Evolutionary conservation across 1,140 invertebrate genomes (phyloP).

Genomic region (Drosophila yakuba): DNA sequence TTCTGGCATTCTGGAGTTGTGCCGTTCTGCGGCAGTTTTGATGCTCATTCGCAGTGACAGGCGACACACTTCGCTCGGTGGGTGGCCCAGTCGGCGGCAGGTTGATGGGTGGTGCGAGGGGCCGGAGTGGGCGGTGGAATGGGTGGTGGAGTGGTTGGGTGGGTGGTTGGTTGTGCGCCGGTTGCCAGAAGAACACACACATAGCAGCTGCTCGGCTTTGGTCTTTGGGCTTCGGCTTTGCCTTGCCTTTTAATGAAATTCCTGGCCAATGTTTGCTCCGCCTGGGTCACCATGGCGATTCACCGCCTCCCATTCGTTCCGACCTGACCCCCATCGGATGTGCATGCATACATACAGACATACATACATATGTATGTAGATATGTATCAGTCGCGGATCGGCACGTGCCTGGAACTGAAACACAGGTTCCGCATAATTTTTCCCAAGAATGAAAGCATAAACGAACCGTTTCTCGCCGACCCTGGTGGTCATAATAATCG

Average conservation of each 20-base stretch:
- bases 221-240: constrained; percentile 3
- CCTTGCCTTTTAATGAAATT: constrained; percentile 73
- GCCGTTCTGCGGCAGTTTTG: constrained; percentile 49
- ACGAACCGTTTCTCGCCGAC: constrained; percentile 61
- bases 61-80: constrained; percentile 71
- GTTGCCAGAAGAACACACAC: constrained; percentile 47
- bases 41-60: constrained; percentile 77
- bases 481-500: constrained; percentile 59
- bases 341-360: neutral
- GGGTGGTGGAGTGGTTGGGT: neutral
- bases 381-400: constrained; percentile 40
- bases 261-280: constrained; percentile 76
- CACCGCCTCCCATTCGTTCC: neutral
- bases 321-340: constrained; percentile 14
- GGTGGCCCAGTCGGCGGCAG: constrained; percentile 28
- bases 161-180: neutral
- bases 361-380: too few relatives aligned
- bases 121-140: neutral
- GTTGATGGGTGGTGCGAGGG: constrained; percentile 28
- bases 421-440: constrained; percentile 80
- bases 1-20: too few relatives aligned
- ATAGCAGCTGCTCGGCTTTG: constrained; percentile 15
- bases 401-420: constrained; percentile 74
- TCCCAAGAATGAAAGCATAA: constrained; percentile 80
- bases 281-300: constrained; percentile 74